Percentiles rank a stretch among this genome's conserved stretches.
Evolutionary conservation across 2,113 vertebrate genomes (phyloP).

Genomic region (Cheilinus undulatus): DNA sequence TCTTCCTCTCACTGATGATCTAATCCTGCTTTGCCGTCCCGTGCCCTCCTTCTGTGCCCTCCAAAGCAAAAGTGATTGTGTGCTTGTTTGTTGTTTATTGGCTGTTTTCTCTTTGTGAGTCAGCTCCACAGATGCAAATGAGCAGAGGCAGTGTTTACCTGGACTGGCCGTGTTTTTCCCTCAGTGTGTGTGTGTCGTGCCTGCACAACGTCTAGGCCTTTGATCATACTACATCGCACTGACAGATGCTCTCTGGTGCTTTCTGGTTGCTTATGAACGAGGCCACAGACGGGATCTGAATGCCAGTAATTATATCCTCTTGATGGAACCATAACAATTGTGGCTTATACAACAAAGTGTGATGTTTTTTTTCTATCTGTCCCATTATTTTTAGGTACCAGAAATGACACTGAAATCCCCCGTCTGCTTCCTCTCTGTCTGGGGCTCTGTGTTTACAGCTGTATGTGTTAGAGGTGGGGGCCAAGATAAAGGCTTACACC

Average conservation of each 20-base stretch:
- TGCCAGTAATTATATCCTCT: slow-evolving; percentile 79
- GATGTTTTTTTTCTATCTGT: slow-evolving; percentile 65
- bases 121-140: slow-evolving; percentile 78
- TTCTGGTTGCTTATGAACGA: slow-evolving; percentile 78
- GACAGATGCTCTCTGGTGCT: slow-evolving; percentile 81
- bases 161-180: slow-evolving; percentile 68
- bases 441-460: slow-evolving; percentile 68
- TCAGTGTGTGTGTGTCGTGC: slow-evolving; percentile 26
- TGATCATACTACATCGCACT: slow-evolving; percentile 80
- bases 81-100: slow-evolving; percentile 76
- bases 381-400: slow-evolving; percentile 76
- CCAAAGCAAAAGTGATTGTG: slow-evolving; percentile 74
- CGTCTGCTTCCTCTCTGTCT: slow-evolving; percentile 54
- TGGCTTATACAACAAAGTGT: slow-evolving; percentile 72
- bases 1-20: slow-evolving; percentile 53
- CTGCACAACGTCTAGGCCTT: slow-evolving; percentile 70
- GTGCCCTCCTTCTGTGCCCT: slow-evolving; percentile 54
- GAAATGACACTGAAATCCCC: slow-evolving; percentile 71
- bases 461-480: slow-evolving; percentile 67
- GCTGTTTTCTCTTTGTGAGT: slow-evolving; percentile 75
- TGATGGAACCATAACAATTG: slow-evolving; percentile 71
- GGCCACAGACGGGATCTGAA: slow-evolving; percentile 75
- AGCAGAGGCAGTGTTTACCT: slow-evolving; percentile 80
- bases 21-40: slow-evolving; percentile 57
- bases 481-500: slow-evolving; percentile 69